Percentiles rank a stretch among this genome's conserved stretches.
Conservation (phyloP, 2,113 vertebrate species). For the Caranx melampygus region DNA sequence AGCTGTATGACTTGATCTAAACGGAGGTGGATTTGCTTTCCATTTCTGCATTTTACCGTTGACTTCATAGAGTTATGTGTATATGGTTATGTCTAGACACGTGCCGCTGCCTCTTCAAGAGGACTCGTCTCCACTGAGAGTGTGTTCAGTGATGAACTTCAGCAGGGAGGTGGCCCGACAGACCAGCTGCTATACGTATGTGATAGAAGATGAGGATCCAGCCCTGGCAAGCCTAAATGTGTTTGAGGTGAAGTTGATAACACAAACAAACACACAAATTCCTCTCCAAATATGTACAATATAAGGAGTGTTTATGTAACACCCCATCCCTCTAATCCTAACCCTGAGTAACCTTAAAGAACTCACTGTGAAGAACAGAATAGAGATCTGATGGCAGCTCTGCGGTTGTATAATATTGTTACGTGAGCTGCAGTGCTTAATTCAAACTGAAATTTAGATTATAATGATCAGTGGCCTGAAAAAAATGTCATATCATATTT, state of each 20-base stretch:
- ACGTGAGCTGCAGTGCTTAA: background rate
- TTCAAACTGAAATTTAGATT: background rate
- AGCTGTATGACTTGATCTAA: constrained; percentile 2
- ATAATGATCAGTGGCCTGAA: background rate
- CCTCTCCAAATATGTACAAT: constrained; percentile 4
- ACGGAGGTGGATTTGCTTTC: background rate
- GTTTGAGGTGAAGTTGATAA: constrained; percentile 75
- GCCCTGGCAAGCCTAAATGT: constrained; percentile 63
- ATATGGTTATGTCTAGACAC: background rate
- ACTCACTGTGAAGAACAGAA: constrained; percentile 8
- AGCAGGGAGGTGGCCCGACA: constrained; percentile 65
- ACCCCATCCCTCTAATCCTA: constrained; percentile 8
- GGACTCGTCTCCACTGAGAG: constrained; percentile 10
- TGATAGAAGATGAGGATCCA: constrained; percentile 77
- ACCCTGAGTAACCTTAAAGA: constrained; percentile 2
- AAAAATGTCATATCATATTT: background rate
- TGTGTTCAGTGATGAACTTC: constrained; percentile 72
- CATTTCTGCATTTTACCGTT: background rate
- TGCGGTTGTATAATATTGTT: constrained; percentile 34
- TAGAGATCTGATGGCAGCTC: background rate
- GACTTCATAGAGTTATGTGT: background rate
- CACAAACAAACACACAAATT: background rate
- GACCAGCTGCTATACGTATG: constrained; percentile 79
- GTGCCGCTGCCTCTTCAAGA: constrained; percentile 26
- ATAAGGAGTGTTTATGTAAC: constrained; percentile 42